Percentiles rank a stretch among this genome's conserved stretches.
Conservation (phyloP, 2,113 vertebrate genomes). For the Vidua macroura region DNA sequence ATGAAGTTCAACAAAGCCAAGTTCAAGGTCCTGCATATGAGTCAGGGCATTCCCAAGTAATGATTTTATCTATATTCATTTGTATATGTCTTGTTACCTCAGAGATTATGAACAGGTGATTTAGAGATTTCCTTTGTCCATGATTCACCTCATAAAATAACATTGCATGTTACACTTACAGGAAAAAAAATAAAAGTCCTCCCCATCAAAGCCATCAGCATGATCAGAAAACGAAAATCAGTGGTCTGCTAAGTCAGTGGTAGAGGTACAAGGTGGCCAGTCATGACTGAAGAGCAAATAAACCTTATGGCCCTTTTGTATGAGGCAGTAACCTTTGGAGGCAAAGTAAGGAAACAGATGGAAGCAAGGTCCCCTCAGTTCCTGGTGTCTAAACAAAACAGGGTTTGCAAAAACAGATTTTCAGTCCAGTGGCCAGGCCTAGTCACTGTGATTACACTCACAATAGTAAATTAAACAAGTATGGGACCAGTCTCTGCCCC, state of each 20-base stretch:
- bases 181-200: not conserved
- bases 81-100: not conserved
- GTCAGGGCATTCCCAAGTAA: not conserved
- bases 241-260: not conserved
- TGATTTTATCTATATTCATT: not conserved
- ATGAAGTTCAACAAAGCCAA: not conserved
- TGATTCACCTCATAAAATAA: not conserved
- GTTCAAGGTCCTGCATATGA: not conserved
- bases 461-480: not conserved
- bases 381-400: not conserved
- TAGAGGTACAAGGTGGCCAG: not conserved
- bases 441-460: not conserved
- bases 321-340: not conserved
- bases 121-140: not conserved
- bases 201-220: not conserved
- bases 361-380: not conserved
- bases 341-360: not conserved
- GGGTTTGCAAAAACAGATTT: not conserved
- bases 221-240: not conserved
- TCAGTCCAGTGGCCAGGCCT: not conserved
- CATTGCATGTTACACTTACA: not conserved
- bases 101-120: not conserved
- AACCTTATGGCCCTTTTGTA: not conserved
- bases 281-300: not conserved
- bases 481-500: not conserved